Conservation (phyloP, 2,113 vertebrate genomes). For the Corythornis madagascariensis region DNA sequence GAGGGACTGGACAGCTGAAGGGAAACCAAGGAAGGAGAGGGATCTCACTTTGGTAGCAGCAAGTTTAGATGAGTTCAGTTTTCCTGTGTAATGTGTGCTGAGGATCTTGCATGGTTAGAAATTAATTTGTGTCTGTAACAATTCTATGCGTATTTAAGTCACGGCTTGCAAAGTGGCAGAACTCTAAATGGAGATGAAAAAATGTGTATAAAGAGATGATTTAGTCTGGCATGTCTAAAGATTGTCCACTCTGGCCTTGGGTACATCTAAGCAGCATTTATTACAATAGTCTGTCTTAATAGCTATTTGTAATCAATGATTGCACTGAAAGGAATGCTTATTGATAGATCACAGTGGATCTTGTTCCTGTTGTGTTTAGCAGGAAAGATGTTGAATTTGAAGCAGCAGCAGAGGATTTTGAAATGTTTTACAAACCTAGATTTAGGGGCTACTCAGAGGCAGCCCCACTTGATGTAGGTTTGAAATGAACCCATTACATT, state of each 20-base stretch:
- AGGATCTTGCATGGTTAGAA: not conserved
- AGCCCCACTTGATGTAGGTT: not conserved
- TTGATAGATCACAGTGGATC: not conserved
- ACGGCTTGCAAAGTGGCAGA: not conserved
- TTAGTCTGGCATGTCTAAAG: not conserved
- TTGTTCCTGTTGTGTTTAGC: not conserved
- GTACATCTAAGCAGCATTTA: not conserved
- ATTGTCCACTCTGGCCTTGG: not conserved
- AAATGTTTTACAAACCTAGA: not conserved
- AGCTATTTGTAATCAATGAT: not conserved
- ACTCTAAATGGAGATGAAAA: not conserved
- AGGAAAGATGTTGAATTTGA: not conserved
- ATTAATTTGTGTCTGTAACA: not conserved
- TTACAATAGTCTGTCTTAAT: not conserved
- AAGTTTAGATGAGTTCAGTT: not conserved
- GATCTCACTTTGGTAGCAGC: not conserved
- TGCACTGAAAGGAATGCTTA: not conserved
- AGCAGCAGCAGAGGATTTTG: not conserved
- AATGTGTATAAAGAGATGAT: not conserved
- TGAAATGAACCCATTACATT: not conserved
- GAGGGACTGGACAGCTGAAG: not conserved
- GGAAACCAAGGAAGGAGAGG: not conserved
- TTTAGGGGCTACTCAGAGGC: not conserved
- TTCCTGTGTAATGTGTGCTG: not conserved
- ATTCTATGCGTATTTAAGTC: not conserved